Evolutionary conservation across 2,888 invertebrate species (phyloP).

Genomic region (Torymus auratus): DNA sequence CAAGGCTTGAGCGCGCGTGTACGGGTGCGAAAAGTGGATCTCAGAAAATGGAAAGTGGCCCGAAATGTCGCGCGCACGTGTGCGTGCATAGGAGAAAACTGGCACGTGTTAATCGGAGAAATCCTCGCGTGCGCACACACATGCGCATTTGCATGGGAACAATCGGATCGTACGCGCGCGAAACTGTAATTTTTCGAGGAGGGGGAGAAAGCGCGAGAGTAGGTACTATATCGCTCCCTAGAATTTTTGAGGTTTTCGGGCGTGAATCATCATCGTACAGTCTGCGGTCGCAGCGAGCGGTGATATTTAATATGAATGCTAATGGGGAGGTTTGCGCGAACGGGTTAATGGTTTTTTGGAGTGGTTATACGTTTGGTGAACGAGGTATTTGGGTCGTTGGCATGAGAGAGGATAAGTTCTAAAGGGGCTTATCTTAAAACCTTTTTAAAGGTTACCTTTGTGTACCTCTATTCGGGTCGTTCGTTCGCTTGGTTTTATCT

Average conservation of each 20-base stretch:
- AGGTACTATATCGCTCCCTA: no score
- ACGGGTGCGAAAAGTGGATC: conserved; percentile 44
- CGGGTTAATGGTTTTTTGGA: no score
- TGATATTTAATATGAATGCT: no score
- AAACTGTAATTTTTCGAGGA: conserved; percentile 13
- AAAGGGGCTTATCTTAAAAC: neutral
- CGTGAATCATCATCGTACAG: no score
- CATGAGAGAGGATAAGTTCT: neutral
- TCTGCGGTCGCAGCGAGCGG: no score
- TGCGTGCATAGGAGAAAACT: conserved; percentile 63
- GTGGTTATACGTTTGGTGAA: neutral
- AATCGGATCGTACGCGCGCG: conserved; percentile 32
- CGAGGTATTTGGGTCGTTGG: conserved; percentile 7
- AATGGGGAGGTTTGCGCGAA: no score
- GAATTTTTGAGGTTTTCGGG: no score
- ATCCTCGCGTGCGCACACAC: conserved; percentile 59
- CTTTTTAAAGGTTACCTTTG: neutral
- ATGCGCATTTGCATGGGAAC: conserved; percentile 42
- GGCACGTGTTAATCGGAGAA: conserved; percentile 71
- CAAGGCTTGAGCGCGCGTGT: neutral
- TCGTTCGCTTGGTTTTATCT: neutral
- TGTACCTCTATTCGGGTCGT: neutral
- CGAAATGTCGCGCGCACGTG: conserved; percentile 59
- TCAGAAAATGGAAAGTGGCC: conserved; percentile 67
- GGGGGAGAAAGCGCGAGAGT: neutral